Conservation (phyloP, 2,888 invertebrate species). For the Myathropa florea region DNA sequence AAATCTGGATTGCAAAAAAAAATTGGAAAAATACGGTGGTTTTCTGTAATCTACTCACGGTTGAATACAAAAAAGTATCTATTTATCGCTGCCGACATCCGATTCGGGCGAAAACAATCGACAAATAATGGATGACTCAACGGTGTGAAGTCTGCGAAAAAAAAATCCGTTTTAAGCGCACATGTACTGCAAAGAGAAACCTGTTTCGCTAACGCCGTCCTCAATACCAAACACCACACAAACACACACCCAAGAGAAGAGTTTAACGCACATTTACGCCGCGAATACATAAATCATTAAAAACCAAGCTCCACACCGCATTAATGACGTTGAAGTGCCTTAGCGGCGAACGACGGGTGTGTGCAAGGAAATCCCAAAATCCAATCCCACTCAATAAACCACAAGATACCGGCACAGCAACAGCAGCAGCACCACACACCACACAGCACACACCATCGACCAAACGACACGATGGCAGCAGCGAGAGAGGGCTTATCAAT, state of each 20-base stretch:
- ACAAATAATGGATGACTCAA: background rate
- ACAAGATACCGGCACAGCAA: background rate
- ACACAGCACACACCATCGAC: no score
- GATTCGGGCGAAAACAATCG: background rate
- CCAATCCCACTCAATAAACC: background rate
- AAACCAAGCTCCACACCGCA: slow-evolving; percentile 27
- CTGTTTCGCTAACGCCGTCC: background rate
- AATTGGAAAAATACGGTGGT: no score
- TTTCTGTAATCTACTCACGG: background rate
- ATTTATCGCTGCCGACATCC: background rate
- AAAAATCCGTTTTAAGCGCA: background rate
- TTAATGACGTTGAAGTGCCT: slow-evolving; percentile 30
- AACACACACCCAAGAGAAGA: background rate
- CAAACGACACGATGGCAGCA: background rate
- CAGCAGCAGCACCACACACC: background rate
- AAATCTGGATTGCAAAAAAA: no score
- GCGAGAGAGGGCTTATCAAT: slow-evolving; percentile 27
- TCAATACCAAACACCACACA: background rate
- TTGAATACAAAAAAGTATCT: background rate
- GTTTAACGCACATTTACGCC: slow-evolving; percentile 38
- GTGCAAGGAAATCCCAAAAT: background rate
- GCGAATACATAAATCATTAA: slow-evolving; percentile 3
- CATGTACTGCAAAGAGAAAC: background rate
- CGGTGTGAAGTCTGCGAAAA: background rate
- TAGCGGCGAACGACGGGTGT: background rate